These are phyloP conservation scores for Heliangelus exortis DNA, from an alignment of 2,797 vertebrate genomes.

Conservation along the genomic window DNA sequence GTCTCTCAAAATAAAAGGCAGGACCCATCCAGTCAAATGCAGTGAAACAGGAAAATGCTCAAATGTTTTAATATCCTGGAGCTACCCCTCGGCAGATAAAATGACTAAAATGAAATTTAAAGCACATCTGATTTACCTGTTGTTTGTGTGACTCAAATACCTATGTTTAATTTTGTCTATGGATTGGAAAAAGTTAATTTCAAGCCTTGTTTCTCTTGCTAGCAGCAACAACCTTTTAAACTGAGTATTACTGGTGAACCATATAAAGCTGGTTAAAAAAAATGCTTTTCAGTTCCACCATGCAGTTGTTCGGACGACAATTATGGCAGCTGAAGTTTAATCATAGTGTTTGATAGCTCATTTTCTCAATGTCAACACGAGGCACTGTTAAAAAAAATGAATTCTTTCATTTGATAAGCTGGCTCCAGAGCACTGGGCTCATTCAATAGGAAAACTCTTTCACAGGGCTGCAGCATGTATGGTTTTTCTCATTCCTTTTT, in stretches of 20 bases:
- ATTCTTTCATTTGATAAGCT: slow-evolving; percentile 92
- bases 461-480: slow-evolving; percentile 86
- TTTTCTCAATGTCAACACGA: slow-evolving; percentile 94
- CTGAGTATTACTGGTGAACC: slow-evolving; percentile 77
- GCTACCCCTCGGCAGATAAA: slow-evolving; percentile 43
- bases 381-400: slow-evolving; percentile 88
- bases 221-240: slow-evolving; percentile 80
- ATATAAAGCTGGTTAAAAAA: slow-evolving; percentile 74
- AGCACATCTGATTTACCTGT: slow-evolving; percentile 73
- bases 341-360: slow-evolving; percentile 89
- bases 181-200: slow-evolving; percentile 82
- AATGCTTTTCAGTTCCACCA: slow-evolving; percentile 80
- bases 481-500: slow-evolving; percentile 83
- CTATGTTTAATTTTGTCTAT: slow-evolving; percentile 77
- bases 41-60: slow-evolving; percentile 37
- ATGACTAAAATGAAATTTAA: slow-evolving; percentile 58
- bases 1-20: slow-evolving; percentile 30
- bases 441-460: slow-evolving; percentile 87
- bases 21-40: slow-evolving; percentile 22
- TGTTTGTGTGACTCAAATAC: slow-evolving; percentile 76
- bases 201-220: slow-evolving; percentile 81
- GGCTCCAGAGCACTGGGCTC: slow-evolving; percentile 86
- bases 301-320: slow-evolving; percentile 85
- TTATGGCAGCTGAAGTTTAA: slow-evolving; percentile 90
- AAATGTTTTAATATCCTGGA: slow-evolving; percentile 45